These are phyloP conservation scores for Merodon equestris DNA, from an alignment of 2,888 invertebrate species.

Conservation along the genomic window DNA sequence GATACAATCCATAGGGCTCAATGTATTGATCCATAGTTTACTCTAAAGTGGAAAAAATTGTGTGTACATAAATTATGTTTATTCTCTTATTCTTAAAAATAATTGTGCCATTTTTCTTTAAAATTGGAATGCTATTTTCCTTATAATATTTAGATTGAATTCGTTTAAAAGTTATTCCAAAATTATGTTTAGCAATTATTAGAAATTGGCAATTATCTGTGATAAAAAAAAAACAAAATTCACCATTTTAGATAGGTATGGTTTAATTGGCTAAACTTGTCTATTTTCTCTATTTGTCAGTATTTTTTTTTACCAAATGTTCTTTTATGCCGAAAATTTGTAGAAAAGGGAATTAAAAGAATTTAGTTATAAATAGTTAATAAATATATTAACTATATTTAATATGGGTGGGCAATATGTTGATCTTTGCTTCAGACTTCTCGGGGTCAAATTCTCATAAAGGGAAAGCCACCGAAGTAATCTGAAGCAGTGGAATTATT, in stretches of 20 bases:
- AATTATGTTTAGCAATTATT: slow-evolving; percentile 17
- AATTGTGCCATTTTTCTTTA: slow-evolving; percentile 56
- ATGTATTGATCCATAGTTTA: slow-evolving; percentile 47
- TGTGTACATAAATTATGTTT: slow-evolving; percentile 44
- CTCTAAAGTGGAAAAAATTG: too few species aligned
- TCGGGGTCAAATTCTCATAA: too few species aligned
- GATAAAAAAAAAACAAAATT: slow-evolving; percentile 28
- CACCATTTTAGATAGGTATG: slow-evolving; percentile 35
- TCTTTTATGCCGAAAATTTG: slow-evolving; percentile 31
- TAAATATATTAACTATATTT: too few species aligned
- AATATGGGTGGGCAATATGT: too few species aligned
- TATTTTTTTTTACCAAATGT: slow-evolving; percentile 54
- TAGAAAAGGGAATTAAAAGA: slow-evolving; percentile 9
- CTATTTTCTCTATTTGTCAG: too few species aligned
- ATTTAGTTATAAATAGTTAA: too few species aligned
- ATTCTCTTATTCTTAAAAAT: slow-evolving; percentile 54
- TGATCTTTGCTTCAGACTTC: too few species aligned
- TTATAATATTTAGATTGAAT: slow-evolving; percentile 55
- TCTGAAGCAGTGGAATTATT: too few species aligned
- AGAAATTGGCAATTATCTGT: slow-evolving; percentile 24
- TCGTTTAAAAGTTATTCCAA: slow-evolving; percentile 12
- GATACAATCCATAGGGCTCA: slow-evolving; percentile 59
- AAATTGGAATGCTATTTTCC: too few species aligned
- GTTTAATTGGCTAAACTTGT: slow-evolving; percentile 40
- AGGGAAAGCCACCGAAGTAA: too few species aligned